phyloP scores from a whole-genome alignment of 2,797 vertebrate species.

The Notolabrus celidotus region DNA sequence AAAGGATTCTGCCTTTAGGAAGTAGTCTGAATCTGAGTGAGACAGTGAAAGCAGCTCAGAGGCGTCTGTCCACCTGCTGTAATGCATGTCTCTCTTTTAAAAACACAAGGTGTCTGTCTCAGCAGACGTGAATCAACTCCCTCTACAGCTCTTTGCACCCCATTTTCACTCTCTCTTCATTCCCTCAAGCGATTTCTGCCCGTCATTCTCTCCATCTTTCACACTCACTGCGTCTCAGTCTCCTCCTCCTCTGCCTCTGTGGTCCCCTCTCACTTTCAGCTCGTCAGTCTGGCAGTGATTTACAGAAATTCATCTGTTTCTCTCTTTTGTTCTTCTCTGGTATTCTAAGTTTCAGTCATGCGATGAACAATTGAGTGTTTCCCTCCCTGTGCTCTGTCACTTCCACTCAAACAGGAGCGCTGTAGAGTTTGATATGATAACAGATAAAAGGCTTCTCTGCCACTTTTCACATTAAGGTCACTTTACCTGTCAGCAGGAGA shows the following conservation, averaged over 20 bases:
- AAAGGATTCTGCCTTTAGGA: background rate
- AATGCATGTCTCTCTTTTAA: background rate
- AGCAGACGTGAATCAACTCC: background rate
- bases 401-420: background rate
- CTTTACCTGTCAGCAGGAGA: too few species aligned
- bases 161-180: background rate
- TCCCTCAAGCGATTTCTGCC: constrained; percentile 5
- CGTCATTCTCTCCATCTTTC: constrained; percentile 4
- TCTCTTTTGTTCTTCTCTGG: background rate
- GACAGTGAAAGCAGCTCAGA: constrained; percentile 1
- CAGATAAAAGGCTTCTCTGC: too few species aligned
- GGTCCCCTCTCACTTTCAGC: too few species aligned
- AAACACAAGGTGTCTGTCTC: constrained; percentile 5
- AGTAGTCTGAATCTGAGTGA: constrained; percentile 13
- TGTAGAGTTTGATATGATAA: background rate
- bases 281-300: too few species aligned
- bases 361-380: background rate
- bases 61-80: background rate
- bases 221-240: background rate
- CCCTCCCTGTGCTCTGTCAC: background rate
- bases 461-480: too few species aligned
- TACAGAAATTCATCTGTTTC: too few species aligned
- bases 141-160: constrained; percentile 2
- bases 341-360: constrained; percentile 3
- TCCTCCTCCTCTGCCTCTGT: background rate